Conservation (phyloP, 2,888 invertebrate genomes). For the Meta bourneti region DNA sequence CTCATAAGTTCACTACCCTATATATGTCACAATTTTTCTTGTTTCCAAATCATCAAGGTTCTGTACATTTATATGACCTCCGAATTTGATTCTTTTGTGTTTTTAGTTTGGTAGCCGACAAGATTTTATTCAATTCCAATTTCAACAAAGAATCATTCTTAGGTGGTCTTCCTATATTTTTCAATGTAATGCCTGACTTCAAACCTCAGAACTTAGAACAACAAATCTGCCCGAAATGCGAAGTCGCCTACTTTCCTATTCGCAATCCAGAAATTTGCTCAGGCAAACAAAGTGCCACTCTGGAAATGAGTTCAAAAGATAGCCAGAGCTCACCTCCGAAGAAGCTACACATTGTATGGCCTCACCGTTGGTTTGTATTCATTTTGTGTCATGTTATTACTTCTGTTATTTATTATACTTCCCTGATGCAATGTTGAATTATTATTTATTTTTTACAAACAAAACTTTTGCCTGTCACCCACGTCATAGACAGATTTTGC, state of each 20-base stretch:
- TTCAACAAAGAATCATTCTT: slow-evolving; percentile 87
- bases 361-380: slow-evolving; percentile 85
- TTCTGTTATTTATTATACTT: too few relatives aligned
- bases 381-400: background rate
- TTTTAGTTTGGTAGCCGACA: slow-evolving; percentile 86
- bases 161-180: slow-evolving; percentile 83
- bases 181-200: slow-evolving; percentile 86
- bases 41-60: background rate
- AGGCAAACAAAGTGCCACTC: background rate
- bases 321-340: background rate
- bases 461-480: too few relatives aligned
- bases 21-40: background rate
- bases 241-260: slow-evolving; percentile 85
- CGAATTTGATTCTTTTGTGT: slow-evolving; percentile 61
- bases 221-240: slow-evolving; percentile 84
- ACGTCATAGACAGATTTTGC: too few relatives aligned
- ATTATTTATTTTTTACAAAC: too few relatives aligned
- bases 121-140: slow-evolving; percentile 86
- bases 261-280: background rate
- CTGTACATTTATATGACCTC: too few relatives aligned
- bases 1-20: background rate
- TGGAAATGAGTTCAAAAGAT: background rate
- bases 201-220: slow-evolving; percentile 83
- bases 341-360: slow-evolving; percentile 86
- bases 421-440: too few relatives aligned